Evolutionary conservation across 2,797 vertebrate species (phyloP), one percentile per base, ranked within the genome.

Genomic region (Lepus oiostolus): DNA sequence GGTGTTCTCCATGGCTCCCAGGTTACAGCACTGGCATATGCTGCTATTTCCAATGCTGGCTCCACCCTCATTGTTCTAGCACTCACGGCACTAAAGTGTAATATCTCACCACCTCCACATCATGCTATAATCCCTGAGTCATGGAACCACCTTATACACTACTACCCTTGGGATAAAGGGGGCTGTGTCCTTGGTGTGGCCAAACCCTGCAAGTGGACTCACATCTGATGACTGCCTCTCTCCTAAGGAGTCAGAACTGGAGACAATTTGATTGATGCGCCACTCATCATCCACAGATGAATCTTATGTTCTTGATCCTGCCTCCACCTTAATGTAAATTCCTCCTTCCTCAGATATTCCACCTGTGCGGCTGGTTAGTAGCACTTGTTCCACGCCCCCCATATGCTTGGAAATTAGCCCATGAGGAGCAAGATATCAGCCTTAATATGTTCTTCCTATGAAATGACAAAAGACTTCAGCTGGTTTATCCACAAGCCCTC

Each of bases 381-480:
- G 12, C 13, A 42, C 13, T 63, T 86, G 22, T 35, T 79, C 19
- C 54, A 16, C 7, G 54, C 54, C 22, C 58, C 24, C 32, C 17
- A 81, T 75, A 70, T 81, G 47, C 58, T 86, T 65, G 7, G 12
- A 91, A 93, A 80, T 60, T 30, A 70, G 32, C 38, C 38, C 22
- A 16, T 80, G 30, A 81, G 72, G 88, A 75, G 32, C 7, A 86
- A 77, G 58, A 47, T 24, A 76, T 16, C n/a, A 65, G 38, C 70
- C 47, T 86, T 63, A 74, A 58, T 47, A 68, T 47, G 13, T 70
- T 83, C 30, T 67, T 89, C 28, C 32, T 85, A 60, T 5, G 5
- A 35, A 42, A 50, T 54, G 13, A n/a, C 32, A 19, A 4, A 81
- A 89, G 3, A 30, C 22, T 11, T 84, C 28, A 17, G 2, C 9